Conservation (phyloP, 2,888 invertebrate species). For the Zootermopsis nevadensis region DNA sequence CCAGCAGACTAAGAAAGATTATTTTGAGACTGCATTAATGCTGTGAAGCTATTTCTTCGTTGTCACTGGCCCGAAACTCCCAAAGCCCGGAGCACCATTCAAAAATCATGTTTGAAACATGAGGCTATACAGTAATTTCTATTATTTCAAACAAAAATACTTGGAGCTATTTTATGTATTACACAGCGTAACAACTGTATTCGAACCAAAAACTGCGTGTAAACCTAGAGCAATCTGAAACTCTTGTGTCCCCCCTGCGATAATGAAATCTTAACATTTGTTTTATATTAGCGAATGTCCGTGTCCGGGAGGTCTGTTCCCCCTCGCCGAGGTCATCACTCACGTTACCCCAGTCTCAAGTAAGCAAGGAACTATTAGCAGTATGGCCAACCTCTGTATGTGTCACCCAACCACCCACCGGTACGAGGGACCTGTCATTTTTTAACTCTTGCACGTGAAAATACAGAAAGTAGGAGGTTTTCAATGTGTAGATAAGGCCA, state of each 20-base stretch:
- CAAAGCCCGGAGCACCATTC: not conserved
- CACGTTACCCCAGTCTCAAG: conserved; percentile 22
- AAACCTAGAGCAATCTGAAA: conserved; percentile 22
- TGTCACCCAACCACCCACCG: conserved; percentile 13
- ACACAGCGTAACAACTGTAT: conserved; percentile 34
- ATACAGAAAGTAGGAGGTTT: conserved; percentile 47
- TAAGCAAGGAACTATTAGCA: conserved; percentile 30
- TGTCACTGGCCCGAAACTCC: not conserved
- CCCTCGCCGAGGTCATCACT: conserved; percentile 30
- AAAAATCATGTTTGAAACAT: not conserved
- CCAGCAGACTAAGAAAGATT: no score
- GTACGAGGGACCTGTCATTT: conserved; percentile 37
- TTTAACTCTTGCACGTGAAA: conserved; percentile 39
- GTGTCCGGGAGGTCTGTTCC: not conserved
- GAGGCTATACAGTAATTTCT: conserved; percentile 12
- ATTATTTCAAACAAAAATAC: conserved; percentile 29
- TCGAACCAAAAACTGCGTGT: conserved; percentile 22
- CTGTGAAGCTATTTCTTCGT: no score
- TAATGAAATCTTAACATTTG: conserved; percentile 44
- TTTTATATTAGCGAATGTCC: conserved; percentile 36
- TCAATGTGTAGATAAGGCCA: conserved; percentile 47
- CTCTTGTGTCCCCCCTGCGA: not conserved
- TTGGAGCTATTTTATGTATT: conserved; percentile 35
- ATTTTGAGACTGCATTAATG: no score
- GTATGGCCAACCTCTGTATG: not conserved